These are phyloP conservation scores for Scartelaos histophorus DNA, from an alignment of 2,113 vertebrate species.

Conservation along the genomic window DNA sequence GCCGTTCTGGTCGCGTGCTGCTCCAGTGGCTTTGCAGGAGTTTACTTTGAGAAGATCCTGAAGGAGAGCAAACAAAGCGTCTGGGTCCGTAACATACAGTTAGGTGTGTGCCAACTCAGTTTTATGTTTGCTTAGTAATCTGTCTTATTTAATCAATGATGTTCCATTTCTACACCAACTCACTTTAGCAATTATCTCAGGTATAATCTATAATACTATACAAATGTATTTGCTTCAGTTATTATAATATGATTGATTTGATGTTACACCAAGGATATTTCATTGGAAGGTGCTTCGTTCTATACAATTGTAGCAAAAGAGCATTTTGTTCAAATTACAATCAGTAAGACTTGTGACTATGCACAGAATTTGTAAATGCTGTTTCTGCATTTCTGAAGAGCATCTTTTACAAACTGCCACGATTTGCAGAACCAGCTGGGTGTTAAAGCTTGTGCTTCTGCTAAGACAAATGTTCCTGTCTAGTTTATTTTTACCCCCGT, in stretches of 20 bases:
- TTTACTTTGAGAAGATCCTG: slow-evolving; percentile 98
- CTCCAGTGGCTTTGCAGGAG: slow-evolving; percentile 96
- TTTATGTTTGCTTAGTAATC: background rate
- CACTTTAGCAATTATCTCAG: background rate
- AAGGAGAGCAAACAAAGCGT: slow-evolving; percentile 98
- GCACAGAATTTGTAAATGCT: background rate
- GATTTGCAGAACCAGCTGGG: slow-evolving; percentile 34
- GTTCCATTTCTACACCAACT: background rate
- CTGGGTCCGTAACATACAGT: slow-evolving; percentile 97
- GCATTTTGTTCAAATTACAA: background rate
- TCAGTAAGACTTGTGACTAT: background rate
- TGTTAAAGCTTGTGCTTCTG: slow-evolving; percentile 45
- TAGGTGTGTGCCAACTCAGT: slow-evolving; percentile 77
- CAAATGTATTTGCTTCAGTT: background rate
- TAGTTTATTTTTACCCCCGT: slow-evolving; percentile 67
- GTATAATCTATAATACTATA: too few relatives aligned
- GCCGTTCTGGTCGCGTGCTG: slow-evolving; percentile 93
- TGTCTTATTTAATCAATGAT: background rate
- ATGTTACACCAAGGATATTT: background rate
- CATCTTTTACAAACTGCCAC: background rate
- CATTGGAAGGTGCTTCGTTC: background rate
- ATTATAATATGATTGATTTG: background rate
- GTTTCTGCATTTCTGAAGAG: background rate
- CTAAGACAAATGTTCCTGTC: slow-evolving; percentile 64
- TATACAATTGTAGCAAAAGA: background rate